Percentiles rank a stretch among this genome's conserved stretches.
Conservation (phyloP, 1,140 invertebrate genomes). For the Drosophila rufa region DNA sequence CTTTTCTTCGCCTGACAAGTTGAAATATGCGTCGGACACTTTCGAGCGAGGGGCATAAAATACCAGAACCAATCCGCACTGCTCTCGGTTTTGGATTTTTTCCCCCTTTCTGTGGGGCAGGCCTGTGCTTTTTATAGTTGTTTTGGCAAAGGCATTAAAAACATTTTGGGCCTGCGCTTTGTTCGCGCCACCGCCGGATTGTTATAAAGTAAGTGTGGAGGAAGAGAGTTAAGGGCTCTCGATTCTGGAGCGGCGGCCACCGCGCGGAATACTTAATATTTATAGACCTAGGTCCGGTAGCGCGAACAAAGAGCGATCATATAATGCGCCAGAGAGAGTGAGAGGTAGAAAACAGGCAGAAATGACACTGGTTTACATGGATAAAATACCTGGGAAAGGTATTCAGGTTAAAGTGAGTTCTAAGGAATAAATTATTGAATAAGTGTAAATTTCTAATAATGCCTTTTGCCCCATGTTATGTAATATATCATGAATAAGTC, state of each 20-base stretch:
- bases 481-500: background rate
- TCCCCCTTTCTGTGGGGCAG: conserved; percentile 27
- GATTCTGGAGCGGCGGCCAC: conserved; percentile 21
- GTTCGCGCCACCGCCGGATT: conserved; percentile 42
- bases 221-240: conserved; percentile 40
- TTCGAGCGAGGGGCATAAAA: conserved; percentile 71
- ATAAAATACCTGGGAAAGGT: background rate
- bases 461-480: too few relatives aligned
- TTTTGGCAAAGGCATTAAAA: conserved; percentile 62
- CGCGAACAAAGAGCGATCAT: conserved; percentile 29
- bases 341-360: conserved; percentile 8
- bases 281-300: conserved; percentile 78
- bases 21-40: conserved; percentile 76
- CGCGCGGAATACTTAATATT: conserved; percentile 41
- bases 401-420: background rate
- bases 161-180: conserved; percentile 51
- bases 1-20: conserved; percentile 76
- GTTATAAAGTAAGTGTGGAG: conserved; percentile 24
- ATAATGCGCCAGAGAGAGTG: background rate
- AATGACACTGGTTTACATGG: conserved; percentile 14
- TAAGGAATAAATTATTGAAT: background rate
- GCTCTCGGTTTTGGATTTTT: conserved; percentile 45
- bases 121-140: conserved; percentile 49
- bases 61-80: conserved; percentile 61
- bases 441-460: too few relatives aligned